Conservation (phyloP, 2,888 invertebrate genomes). For the Habroteleia sp. region DNA sequence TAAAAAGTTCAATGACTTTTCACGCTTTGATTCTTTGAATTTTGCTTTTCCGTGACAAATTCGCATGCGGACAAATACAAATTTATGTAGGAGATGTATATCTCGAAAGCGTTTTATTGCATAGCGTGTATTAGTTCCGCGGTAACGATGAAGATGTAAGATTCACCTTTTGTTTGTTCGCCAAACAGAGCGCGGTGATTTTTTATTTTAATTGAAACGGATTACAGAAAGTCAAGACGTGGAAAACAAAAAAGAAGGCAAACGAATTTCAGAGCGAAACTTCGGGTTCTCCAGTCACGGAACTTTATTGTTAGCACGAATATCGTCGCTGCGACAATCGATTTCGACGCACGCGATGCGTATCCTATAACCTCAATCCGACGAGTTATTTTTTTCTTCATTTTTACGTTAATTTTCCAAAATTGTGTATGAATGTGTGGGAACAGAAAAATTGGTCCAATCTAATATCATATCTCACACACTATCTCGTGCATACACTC, state of each 20-base stretch:
- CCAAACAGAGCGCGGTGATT: slow-evolving; percentile 12
- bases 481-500: neutral
- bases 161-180: slow-evolving; percentile 17
- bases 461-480: neutral
- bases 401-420: neutral
- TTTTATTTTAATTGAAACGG: slow-evolving; percentile 36
- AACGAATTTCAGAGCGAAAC: neutral
- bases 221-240: neutral
- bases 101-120: slow-evolving; percentile 34
- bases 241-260: neutral
- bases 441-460: neutral
- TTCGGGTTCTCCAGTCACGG: slow-evolving; percentile 19
- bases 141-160: too few relatives aligned
- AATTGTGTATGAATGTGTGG: too few relatives aligned
- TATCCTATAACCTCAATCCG: neutral
- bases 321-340: slow-evolving; percentile 32
- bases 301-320: slow-evolving; percentile 41
- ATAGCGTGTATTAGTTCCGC: too few relatives aligned
- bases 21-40: too few relatives aligned
- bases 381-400: neutral
- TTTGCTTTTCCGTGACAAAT: neutral
- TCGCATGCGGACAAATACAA: neutral
- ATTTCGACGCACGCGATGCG: slow-evolving; percentile 27
- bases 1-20: too few relatives aligned
- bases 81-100: slow-evolving; percentile 8